Evolutionary conservation across 1,140 invertebrate species (phyloP).

Genomic region (Halesus radiatus): DNA sequence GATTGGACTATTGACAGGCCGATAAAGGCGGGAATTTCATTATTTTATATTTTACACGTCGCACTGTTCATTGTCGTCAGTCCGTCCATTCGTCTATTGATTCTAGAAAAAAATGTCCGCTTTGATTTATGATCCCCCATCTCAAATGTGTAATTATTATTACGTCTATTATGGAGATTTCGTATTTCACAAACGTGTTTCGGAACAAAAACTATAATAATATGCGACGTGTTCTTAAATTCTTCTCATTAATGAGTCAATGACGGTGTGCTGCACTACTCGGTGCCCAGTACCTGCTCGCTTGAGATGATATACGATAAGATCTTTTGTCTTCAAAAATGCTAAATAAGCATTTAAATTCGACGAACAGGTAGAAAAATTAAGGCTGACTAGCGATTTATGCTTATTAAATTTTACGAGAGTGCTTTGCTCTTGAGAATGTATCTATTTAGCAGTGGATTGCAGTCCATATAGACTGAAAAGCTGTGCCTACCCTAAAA

Average conservation of each 20-base stretch:
- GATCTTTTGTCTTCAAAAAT: slow-evolving; percentile 16
- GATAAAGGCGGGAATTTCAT: slow-evolving; percentile 39
- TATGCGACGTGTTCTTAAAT: not conserved
- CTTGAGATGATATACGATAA: too few relatives aligned
- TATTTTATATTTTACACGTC: slow-evolving; percentile 34
- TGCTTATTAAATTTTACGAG: too few relatives aligned
- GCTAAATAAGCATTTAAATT: slow-evolving; percentile 13
- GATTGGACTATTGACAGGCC: slow-evolving; percentile 15
- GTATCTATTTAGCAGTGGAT: too few relatives aligned
- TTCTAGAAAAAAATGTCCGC: slow-evolving; percentile 31
- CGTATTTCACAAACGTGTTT: slow-evolving; percentile 22
- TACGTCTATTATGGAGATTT: slow-evolving; percentile 6
- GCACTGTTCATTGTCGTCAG: slow-evolving; percentile 18
- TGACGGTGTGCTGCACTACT: not conserved
- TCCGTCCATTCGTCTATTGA: not conserved
- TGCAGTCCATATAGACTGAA: too few relatives aligned
- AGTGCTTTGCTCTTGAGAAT: too few relatives aligned
- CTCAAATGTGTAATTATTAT: slow-evolving; percentile 30
- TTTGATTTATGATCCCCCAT: slow-evolving; percentile 38
- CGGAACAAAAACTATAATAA: slow-evolving; percentile 6
- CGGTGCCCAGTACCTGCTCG: too few relatives aligned
- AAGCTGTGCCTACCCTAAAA: too few relatives aligned
- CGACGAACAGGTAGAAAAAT: not conserved
- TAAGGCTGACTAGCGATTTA: not conserved
- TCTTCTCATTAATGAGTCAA: slow-evolving; percentile 24